Conservation (phyloP, 2,888 invertebrate genomes). For the Tinea trinotella region DNA sequence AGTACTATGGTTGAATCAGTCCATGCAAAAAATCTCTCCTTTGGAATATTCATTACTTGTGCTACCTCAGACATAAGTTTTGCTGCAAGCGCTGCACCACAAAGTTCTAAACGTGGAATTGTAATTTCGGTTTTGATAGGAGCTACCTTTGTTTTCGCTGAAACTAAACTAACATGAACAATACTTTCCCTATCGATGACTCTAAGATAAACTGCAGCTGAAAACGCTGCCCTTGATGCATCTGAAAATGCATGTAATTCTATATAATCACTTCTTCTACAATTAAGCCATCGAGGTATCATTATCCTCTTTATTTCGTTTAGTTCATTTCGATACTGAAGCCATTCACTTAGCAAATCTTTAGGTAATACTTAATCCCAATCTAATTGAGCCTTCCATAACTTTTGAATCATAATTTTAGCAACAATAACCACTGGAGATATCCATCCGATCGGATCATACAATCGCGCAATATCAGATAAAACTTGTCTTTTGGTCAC, state of each 20-base stretch:
- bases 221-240: constrained; percentile 24
- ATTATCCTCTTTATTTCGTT: constrained; percentile 16
- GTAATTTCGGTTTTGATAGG: constrained; percentile 24
- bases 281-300: constrained; percentile 24
- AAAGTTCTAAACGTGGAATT: constrained; percentile 26
- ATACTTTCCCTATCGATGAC: neutral
- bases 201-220: constrained; percentile 25
- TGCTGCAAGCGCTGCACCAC: constrained; percentile 21
- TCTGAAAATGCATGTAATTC: constrained; percentile 26
- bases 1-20: constrained; percentile 29
- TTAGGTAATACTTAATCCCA: constrained; percentile 24
- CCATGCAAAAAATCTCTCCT: constrained; percentile 22
- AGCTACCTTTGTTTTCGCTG: constrained; percentile 26
- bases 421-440: constrained; percentile 24
- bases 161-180: constrained; percentile 20
- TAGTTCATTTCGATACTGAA: constrained; percentile 20
- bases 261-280: neutral
- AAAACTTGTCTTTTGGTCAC: constrained; percentile 26
- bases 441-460: constrained; percentile 30
- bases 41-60: constrained; percentile 20
- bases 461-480: constrained; percentile 27
- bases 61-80: constrained; percentile 17
- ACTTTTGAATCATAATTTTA: constrained; percentile 25
- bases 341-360: constrained; percentile 22
- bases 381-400: constrained; percentile 23